phyloP scores from a whole-genome alignment of 2,113 vertebrate species.

The Corythoichthys haematopterus region DNA sequence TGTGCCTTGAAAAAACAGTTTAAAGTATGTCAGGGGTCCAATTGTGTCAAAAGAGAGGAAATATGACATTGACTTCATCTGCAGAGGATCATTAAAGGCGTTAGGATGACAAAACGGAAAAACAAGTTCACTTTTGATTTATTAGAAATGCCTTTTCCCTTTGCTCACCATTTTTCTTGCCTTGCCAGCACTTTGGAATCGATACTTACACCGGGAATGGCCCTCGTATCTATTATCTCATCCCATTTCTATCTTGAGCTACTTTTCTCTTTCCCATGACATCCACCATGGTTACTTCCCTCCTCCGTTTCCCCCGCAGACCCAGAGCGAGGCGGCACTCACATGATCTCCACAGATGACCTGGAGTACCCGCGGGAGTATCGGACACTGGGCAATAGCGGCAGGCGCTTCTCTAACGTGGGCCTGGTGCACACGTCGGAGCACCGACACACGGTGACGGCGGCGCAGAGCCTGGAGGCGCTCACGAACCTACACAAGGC shows the following conservation, averaged over 20 bases:
- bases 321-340: slow-evolving; percentile 87
- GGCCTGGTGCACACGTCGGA: slow-evolving; percentile 96
- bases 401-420: slow-evolving; percentile 96
- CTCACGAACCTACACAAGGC: slow-evolving; percentile 93
- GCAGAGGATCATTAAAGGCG: slow-evolving; percentile 40
- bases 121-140: slow-evolving; percentile 53
- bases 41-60: slow-evolving; percentile 7
- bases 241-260: slow-evolving; percentile 46
- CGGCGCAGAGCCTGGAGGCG: slow-evolving; percentile 93
- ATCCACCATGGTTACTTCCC: slow-evolving; percentile 33
- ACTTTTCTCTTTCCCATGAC: slow-evolving; percentile 23
- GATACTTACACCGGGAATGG: slow-evolving; percentile 58
- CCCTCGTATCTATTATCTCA: slow-evolving; percentile 59
- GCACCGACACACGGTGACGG: slow-evolving; percentile 92
- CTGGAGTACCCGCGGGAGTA: slow-evolving; percentile 95
- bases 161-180: slow-evolving; percentile 46
- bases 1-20: not conserved
- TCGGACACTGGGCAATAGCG: slow-evolving; percentile 88
- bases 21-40: slow-evolving; percentile 12
- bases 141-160: slow-evolving; percentile 42
- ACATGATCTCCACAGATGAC: slow-evolving; percentile 98
- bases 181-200: slow-evolving; percentile 58
- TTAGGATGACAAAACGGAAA: slow-evolving; percentile 45
- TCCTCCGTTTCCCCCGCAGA: slow-evolving; percentile 65
- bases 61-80: slow-evolving; percentile 3